These are phyloP conservation scores for Myiagra hebetior DNA, from an alignment of 2,113 vertebrate species.

Conservation along the genomic window DNA sequence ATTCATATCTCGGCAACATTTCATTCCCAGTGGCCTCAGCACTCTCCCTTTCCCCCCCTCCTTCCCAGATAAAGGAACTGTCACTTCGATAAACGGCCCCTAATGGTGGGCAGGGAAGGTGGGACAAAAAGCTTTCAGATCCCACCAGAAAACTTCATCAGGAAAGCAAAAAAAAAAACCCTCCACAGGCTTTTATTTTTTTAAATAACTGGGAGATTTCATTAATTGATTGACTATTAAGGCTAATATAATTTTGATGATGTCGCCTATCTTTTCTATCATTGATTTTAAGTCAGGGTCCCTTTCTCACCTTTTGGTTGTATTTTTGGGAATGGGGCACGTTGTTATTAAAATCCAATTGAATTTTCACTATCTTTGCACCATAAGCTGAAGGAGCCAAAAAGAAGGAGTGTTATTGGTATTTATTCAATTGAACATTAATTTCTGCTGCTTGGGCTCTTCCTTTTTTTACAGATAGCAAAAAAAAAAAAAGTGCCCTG, in stretches of 20 bases:
- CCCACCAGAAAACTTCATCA: not conserved
- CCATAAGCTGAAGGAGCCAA: conserved; percentile 12
- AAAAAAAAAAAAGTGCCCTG: not conserved
- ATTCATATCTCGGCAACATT: conserved; percentile 66
- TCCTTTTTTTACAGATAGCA: not conserved
- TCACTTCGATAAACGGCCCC: conserved; percentile 26
- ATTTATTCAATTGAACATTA: conserved; percentile 21
- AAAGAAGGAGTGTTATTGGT: conserved; percentile 18
- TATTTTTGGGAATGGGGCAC: conserved; percentile 40
- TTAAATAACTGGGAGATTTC: conserved; percentile 55
- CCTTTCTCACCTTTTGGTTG: conserved; percentile 12
- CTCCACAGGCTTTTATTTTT: not conserved
- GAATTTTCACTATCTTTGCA: conserved; percentile 43
- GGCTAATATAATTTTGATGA: conserved; percentile 71
- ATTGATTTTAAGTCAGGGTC: conserved; percentile 66
- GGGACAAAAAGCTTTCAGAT: not conserved
- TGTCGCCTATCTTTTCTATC: conserved; percentile 58
- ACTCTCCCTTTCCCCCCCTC: not conserved
- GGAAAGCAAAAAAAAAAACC: not conserved
- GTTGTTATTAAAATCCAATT: conserved; percentile 45
- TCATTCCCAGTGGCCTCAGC: conserved; percentile 68
- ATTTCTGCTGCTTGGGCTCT: not conserved
- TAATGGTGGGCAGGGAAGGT: not conserved
- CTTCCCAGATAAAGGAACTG: not conserved
- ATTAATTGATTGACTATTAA: conserved; percentile 68